Percentiles rank a stretch among this genome's conserved stretches.
phyloP scores from a whole-genome alignment of 2,797 vertebrate species.

The Cuculus canorus region DNA sequence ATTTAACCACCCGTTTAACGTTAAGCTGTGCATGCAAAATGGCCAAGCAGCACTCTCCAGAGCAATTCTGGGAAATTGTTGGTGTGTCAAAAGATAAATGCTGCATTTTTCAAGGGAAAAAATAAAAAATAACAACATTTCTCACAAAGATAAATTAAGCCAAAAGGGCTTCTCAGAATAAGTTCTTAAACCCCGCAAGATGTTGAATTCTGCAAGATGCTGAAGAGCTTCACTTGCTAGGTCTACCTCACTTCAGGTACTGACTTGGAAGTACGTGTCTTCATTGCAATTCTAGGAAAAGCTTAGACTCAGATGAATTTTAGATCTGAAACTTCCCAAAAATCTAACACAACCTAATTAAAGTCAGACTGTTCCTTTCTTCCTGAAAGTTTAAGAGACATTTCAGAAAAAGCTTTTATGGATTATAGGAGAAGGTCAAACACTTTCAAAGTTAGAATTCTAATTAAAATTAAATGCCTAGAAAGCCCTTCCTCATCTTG shows the following conservation, averaged over 20 bases:
- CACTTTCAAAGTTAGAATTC: neutral
- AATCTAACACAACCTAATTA: neutral
- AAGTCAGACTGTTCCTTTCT: neutral
- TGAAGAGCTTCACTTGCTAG: no score
- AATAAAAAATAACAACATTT: neutral
- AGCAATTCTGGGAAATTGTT: neutral
- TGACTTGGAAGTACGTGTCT: neutral
- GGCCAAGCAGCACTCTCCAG: neutral
- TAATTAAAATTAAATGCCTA: neutral
- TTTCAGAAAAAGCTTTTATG: neutral
- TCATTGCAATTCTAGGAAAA: neutral
- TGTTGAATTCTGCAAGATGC: neutral
- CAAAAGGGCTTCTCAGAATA: neutral
- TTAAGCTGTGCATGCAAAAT: neutral
- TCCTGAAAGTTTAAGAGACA: neutral
- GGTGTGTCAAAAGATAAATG: neutral
- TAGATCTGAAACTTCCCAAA: neutral
- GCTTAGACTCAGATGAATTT: neutral
- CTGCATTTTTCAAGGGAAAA: neutral
- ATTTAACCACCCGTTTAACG: neutral
- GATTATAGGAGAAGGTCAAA: neutral
- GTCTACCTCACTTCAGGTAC: neutral
- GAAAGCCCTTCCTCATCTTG: neutral
- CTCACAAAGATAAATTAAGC: neutral
- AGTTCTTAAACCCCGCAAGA: neutral